phyloP scores from a whole-genome alignment of 2,113 vertebrate species.

The Amblyornis subalaris region DNA sequence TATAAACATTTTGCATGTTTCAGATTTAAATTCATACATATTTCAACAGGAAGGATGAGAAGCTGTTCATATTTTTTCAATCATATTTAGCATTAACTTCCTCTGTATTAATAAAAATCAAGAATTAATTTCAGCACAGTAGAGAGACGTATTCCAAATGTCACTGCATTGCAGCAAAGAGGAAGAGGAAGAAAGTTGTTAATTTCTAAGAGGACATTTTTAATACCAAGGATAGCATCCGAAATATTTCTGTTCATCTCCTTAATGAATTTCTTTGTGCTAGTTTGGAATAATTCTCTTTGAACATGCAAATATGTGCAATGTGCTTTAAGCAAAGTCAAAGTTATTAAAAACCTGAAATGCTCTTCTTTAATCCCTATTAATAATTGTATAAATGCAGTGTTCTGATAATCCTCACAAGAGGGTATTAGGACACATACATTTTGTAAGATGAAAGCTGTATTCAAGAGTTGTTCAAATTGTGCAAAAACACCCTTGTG shows the following conservation, averaged over 20 bases:
- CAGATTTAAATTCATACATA: not conserved
- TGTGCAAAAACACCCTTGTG: not conserved
- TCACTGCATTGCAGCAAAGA: not conserved
- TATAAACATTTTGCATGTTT: not conserved
- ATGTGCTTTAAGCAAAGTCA: constrained; percentile 23
- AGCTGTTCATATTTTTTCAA: not conserved
- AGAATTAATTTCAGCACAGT: not conserved
- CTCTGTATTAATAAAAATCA: not conserved
- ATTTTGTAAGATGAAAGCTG: constrained; percentile 27
- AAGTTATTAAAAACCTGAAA: constrained; percentile 35
- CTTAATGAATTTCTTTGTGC: constrained; percentile 29
- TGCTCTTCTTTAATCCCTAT: constrained; percentile 24
- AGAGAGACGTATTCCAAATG: not conserved
- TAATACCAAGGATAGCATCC: not conserved
- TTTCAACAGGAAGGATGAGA: not conserved
- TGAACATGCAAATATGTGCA: not conserved
- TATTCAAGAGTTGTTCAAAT: constrained; percentile 21
- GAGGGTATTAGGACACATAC: constrained; percentile 29
- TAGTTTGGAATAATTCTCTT: constrained; percentile 12
- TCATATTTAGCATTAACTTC: not conserved
- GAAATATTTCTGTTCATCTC: not conserved
- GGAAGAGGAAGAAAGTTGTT: not conserved
- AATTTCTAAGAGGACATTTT: not conserved
- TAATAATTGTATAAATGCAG: constrained; percentile 23
- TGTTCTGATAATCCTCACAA: constrained; percentile 37